Percentiles rank a stretch among this genome's conserved stretches.
Conservation (phyloP, 2,888 invertebrate genomes). For the Cinara cedri region DNA sequence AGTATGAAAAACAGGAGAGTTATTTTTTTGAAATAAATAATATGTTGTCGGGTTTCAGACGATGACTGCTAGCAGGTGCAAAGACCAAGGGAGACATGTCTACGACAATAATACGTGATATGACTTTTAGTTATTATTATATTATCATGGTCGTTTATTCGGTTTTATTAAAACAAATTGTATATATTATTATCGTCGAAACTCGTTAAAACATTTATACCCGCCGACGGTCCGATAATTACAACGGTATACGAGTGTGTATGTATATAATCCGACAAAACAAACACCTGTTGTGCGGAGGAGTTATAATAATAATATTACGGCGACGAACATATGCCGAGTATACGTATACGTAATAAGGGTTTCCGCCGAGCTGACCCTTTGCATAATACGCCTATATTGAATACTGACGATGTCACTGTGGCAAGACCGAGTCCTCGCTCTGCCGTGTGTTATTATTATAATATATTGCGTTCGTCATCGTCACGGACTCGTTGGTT, state of each 20-base stretch:
- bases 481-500: neutral
- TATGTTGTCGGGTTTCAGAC: too few relatives aligned
- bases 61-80: constrained; percentile 10
- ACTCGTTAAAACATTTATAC: neutral
- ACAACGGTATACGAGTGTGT: neutral
- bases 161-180: constrained; percentile 17
- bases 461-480: neutral
- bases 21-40: neutral
- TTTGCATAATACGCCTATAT: constrained; percentile 32
- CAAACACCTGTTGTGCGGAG: constrained; percentile 26
- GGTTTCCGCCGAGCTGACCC: constrained; percentile 36
- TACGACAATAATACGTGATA: neutral
- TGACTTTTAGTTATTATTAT: neutral
- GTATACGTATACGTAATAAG: neutral
- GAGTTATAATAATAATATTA: neutral
- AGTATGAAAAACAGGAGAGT: too few relatives aligned
- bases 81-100: neutral
- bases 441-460: neutral
- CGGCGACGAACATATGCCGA: constrained; percentile 3
- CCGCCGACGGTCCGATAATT: constrained; percentile 9
- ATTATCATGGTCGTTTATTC: neutral
- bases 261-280: constrained; percentile 13
- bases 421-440: neutral
- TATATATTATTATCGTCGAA: constrained; percentile 1
- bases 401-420: neutral